These are phyloP conservation scores for Lithophane socia DNA, from an alignment of 2,888 invertebrate species.

Conservation along the genomic window DNA sequence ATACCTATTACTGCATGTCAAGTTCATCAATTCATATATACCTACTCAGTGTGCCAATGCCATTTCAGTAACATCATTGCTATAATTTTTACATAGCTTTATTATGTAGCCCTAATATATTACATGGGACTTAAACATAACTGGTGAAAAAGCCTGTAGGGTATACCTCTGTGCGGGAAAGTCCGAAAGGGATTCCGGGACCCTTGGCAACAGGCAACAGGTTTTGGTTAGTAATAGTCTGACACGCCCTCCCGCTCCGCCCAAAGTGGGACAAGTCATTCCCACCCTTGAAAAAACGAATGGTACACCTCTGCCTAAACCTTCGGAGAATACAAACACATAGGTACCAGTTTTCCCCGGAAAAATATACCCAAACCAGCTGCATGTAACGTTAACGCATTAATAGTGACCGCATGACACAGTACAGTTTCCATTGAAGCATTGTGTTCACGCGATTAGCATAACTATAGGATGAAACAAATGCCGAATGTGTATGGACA, in stretches of 20 bases:
- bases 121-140: not conserved
- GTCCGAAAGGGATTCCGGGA: too few species aligned
- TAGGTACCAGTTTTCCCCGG: not conserved
- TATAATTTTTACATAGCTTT: not conserved
- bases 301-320: too few species aligned
- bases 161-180: too few species aligned
- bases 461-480: slow-evolving; percentile 52
- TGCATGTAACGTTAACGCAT: slow-evolving; percentile 19
- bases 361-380: slow-evolving; percentile 22
- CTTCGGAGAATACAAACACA: not conserved
- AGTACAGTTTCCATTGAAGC: slow-evolving; percentile 53
- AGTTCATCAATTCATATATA: slow-evolving; percentile 29
- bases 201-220: too few species aligned
- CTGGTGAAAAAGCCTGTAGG: too few species aligned
- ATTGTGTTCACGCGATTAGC: slow-evolving; percentile 62
- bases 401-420: slow-evolving; percentile 57
- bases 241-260: too few species aligned
- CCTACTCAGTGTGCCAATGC: not conserved
- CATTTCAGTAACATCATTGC: slow-evolving; percentile 1
- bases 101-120: not conserved
- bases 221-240: too few species aligned
- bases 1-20: not conserved
- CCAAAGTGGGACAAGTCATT: too few species aligned
- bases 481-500: slow-evolving; percentile 30
- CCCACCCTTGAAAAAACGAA: too few species aligned